A percentile compares a stretch with the other conserved stretches of the same genome.
phyloP scores from a whole-genome alignment of 2,113 vertebrate genomes.

The Corydoras maculifer region DNA sequence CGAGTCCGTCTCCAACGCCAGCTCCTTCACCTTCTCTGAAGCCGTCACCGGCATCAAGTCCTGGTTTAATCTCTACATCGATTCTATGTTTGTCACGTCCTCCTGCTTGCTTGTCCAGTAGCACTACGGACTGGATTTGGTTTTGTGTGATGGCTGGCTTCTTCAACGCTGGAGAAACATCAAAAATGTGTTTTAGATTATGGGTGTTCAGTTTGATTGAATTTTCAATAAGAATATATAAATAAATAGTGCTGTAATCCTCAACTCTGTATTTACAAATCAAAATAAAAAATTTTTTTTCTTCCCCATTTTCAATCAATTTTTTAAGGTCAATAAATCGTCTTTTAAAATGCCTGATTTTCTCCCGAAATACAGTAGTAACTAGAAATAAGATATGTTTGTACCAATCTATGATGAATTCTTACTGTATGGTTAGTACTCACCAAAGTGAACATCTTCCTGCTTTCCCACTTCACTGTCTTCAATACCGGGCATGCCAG shows the following conservation, averaged over 20 bases:
- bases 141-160: slow-evolving; percentile 67
- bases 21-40: slow-evolving; percentile 39
- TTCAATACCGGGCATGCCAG: slow-evolving; percentile 96
- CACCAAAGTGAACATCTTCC: slow-evolving; percentile 79
- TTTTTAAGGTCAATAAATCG: no score
- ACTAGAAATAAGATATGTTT: no score
- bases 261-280: no score
- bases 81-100: background rate
- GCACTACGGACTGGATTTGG: slow-evolving; percentile 42
- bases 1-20: slow-evolving; percentile 10
- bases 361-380: no score
- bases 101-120: slow-evolving; percentile 43
- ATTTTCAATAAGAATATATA: no score
- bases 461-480: slow-evolving; percentile 86
- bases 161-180: slow-evolving; percentile 57
- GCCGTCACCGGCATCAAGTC: background rate
- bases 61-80: background rate
- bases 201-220: background rate
- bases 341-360: no score
- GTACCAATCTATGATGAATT: no score
- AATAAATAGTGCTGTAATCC: no score
- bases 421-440: slow-evolving; percentile 25
- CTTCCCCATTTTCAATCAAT: no score
- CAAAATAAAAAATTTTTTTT: no score
- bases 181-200: background rate